phyloP scores from a whole-genome alignment of 2,113 vertebrate species.

The Thomomys bottae region DNA sequence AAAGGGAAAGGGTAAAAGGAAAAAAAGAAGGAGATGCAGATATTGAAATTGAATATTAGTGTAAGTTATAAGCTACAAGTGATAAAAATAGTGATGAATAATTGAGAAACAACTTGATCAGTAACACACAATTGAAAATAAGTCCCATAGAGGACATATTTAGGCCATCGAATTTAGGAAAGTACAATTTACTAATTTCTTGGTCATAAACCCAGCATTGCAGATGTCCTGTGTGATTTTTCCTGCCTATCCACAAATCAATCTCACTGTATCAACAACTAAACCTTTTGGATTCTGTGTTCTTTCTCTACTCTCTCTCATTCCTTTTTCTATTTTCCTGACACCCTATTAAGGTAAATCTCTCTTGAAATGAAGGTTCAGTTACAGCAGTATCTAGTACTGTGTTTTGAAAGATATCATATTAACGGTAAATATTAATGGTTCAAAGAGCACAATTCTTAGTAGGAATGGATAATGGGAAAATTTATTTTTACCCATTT shows the following conservation, averaged over 20 bases:
- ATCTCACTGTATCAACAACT: not conserved
- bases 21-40: not conserved
- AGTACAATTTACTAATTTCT: not conserved
- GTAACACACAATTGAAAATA: constrained; percentile 7
- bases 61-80: not conserved
- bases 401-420: constrained; percentile 44
- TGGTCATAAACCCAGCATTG: not conserved
- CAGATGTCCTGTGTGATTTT: not conserved
- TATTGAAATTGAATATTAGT: not conserved
- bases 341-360: not conserved
- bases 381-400: not conserved
- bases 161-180: not conserved
- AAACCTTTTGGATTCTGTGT: not conserved
- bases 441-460: not conserved
- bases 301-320: not conserved
- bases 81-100: not conserved
- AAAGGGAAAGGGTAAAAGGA: not conserved
- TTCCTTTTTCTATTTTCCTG: not conserved
- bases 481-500: not conserved
- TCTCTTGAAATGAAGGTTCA: not conserved
- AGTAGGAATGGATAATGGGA: not conserved
- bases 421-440: not conserved
- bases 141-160: not conserved
- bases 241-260: not conserved
- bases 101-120: constrained; percentile 26